Base-by-base conservation (phyloP, 2,113 vertebrate species). In the Macquaria ambigua region DNA sequence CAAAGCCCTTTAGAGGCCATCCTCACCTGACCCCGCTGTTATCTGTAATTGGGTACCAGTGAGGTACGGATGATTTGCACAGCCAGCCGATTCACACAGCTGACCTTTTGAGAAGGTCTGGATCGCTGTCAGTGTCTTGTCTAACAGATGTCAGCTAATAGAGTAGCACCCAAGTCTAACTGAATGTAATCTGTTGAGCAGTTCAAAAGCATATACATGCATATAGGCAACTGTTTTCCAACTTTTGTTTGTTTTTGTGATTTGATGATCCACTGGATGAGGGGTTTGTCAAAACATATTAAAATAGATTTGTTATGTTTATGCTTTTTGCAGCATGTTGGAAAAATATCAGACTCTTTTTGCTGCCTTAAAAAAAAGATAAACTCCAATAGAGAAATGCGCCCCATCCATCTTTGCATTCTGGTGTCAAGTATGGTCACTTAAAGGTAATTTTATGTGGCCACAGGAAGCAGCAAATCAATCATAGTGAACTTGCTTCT, bases 81-180 rank as follows among this genome's bases (percentile, higher is more conserved):
- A 72, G 72, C 23, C 63, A 67, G 34, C n/a, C 25, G 23, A 41
- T 79, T 79, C 66, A 71, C 71, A 67, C 25, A 46, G 4, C 41
- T 84, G 77, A 68, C 79, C 43, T 86, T 53, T 89, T 92, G 70
- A 81, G 79, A 76, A 74, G n/a, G 56, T 50, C 41, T 58, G 12
- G 67, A 82, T 72, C 1, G 12, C 50, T 82, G 63, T 69, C 69
- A 76, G 58, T 73, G 62, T 81, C 68, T 82, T 71, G 43, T 85
- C 56, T 52, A 74, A 72, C 78, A 64, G 64, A 69, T 84, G 46
- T 79, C 59, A 43, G 59, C 2, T 69, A 75, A 72, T 63, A 58
- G 52, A 69, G 50, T 3, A 70, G n/a, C 58, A 70, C 21, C 12
- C 68, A 79, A n/a, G 31, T 75, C 43, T 20, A 74, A 58, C 9